Evolutionary conservation across 2,797 vertebrate species (phyloP), one percentile per base, ranked within the genome.

Genomic region (Cephalopachus bancanus): DNA sequence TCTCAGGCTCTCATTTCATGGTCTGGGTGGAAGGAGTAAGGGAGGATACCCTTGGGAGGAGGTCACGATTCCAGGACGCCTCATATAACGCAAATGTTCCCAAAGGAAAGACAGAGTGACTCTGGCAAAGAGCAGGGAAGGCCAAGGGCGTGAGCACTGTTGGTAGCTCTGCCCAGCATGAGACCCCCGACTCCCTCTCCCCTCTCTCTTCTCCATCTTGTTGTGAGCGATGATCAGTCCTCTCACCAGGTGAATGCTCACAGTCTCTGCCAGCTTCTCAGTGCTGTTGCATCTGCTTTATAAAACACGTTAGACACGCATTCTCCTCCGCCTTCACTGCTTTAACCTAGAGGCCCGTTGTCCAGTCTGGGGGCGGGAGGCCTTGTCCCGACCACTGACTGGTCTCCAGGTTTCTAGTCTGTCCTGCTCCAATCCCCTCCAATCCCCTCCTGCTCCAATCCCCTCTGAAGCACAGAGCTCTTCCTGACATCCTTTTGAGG

Each of bases 141-240:
- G 30, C 20, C 22, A 5, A 0, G 22, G 16, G 16, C 16, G 0
- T 0, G 30, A n/a, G 17, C 62, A 11, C 49, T 24, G 3, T 17
- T 16, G 15, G 7, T 15, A 30, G 33, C 5, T 10, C n/a, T 20
- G 5, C 19, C 0, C 33, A 19, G 20, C 0, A 0, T 0, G 60
- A 62, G 51, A 37, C 15, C 37, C 22, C 3, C 57, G 1, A 2
- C 2, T 28, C 10, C 59, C 10, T 11, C 2, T 1, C 0, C 1
- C 1, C 0, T 3, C 16, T 17, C 51, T 49, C 10, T 3, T 81
- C 65, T 60, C 28, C 4, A 5, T 44, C 55, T 53, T 59, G 51
- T 57, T 53, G 4, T 7, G 55, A 72, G 24, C 7, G 30, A 59
- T 4, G 37, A 1, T 33, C 30, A 28, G 20, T 10, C 26, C 53